Evolutionary conservation across 1,140 invertebrate genomes (phyloP), one percentile per base, ranked within the genome.

Genomic region (Calycopis cecrops): DNA sequence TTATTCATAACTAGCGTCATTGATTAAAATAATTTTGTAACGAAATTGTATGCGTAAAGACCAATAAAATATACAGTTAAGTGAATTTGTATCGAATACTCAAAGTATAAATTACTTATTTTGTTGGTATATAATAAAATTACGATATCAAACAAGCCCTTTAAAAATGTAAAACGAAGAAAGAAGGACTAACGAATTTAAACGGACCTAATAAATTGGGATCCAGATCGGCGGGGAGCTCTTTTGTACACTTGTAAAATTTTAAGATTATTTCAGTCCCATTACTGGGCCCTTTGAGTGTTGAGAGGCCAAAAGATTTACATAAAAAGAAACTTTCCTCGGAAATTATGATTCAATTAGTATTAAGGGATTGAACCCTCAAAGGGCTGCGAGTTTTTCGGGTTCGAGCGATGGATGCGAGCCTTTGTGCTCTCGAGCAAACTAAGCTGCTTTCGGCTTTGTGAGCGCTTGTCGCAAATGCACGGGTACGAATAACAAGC

Each of bases 281-380:
- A 75, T 79, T 79, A 73, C 70, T 69, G 67, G 70, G 71, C 62
- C 59, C 74, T 78, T 77, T 76, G 75, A 78, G 74, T 67, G 62
- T 71, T 71, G 67, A 54, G 66, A 70, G 67, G 66, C 65, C 67
- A 73, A 83, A 81, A 82, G 80, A 82, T 84, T 84, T 86, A 81
- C 79, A 82, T 84, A 84, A 84, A 86, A 86, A 86, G 83, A 84
- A 86, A 86, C 73, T 84, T 80, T 78, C 77, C 72, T 77, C 65
- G 60, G 67, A 81, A 84, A 86, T 86, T 86, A 84, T 84, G 78
- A 86, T 86, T 84, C 83, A 84, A 86, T 86, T 86, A 86, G 83
- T 81, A 83, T 86, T 84, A 86, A 84, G 79, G 80, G 79, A 84
- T 86, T 84, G 80, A 73, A 65, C 59, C 69, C 72, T 79, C 78